Conservation (phyloP, 2,113 vertebrate species). For the Morone chrysops region DNA sequence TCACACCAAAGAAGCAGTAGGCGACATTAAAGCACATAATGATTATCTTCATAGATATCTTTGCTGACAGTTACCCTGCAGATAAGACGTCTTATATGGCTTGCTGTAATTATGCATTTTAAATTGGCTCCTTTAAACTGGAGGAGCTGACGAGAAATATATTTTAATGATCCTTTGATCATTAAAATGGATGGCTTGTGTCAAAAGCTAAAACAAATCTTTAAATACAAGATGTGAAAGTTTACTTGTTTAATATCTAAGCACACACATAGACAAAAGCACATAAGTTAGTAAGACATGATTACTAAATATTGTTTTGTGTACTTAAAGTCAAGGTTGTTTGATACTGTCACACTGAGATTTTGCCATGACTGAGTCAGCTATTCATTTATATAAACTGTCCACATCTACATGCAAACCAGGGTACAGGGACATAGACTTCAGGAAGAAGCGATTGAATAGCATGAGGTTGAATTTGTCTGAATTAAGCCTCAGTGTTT, state of each 20-base stretch:
- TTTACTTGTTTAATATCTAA: background rate
- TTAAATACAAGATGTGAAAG: background rate
- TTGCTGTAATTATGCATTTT: background rate
- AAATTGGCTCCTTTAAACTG: background rate
- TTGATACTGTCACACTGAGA: too few relatives aligned
- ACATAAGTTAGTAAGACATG: too few relatives aligned
- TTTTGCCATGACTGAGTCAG: too few relatives aligned
- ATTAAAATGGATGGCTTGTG: too few relatives aligned
- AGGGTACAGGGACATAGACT: background rate
- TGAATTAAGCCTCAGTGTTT: constrained; percentile 7
- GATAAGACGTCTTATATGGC: background rate
- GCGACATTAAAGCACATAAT: background rate
- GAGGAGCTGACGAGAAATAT: background rate
- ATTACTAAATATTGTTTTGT: too few relatives aligned
- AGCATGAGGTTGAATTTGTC: background rate
- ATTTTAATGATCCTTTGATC: background rate
- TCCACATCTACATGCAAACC: background rate
- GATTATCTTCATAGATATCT: constrained; percentile 14
- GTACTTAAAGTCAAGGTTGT: too few relatives aligned
- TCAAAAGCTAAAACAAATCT: background rate
- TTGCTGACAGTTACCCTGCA: background rate
- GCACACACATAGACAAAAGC: too few relatives aligned
- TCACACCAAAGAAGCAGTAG: background rate
- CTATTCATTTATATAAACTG: background rate
- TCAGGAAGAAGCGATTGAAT: background rate